Percentiles rank a stretch among this genome's conserved stretches.
phyloP scores from a whole-genome alignment of 2,113 vertebrate species.

The Coryphaenoides rupestris region DNA sequence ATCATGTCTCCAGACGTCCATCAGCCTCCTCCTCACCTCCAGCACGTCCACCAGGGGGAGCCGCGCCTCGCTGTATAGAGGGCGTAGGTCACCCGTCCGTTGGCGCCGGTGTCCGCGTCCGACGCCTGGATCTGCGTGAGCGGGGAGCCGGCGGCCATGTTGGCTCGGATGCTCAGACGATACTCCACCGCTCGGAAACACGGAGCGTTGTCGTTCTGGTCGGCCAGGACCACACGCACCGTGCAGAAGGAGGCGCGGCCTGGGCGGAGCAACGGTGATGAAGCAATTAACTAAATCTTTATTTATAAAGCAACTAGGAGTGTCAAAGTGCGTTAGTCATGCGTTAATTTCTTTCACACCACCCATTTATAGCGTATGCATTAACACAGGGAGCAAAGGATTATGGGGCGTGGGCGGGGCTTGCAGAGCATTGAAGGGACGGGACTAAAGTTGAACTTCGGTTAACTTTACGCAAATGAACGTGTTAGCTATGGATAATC shows the following conservation, averaged over 20 bases:
- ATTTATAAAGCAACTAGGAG: no score
- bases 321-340: no score
- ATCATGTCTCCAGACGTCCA: no score
- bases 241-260: slow-evolving; percentile 87
- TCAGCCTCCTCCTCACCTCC: slow-evolving; percentile 71
- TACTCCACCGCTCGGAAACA: slow-evolving; percentile 87
- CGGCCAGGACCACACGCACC: slow-evolving; percentile 86
- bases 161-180: slow-evolving; percentile 89
- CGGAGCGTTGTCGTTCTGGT: slow-evolving; percentile 95
- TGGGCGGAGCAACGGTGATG: slow-evolving; percentile 16
- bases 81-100: slow-evolving; percentile 89
- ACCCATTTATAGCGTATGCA: no score
- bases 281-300: no score
- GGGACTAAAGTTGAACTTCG: no score
- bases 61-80: slow-evolving; percentile 91
- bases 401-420: no score
- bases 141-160: slow-evolving; percentile 89
- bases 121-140: slow-evolving; percentile 92
- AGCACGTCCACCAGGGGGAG: slow-evolving; percentile 87
- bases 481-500: no score
- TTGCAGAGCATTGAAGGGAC: no score
- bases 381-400: no score
- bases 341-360: no score
- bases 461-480: no score
- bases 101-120: slow-evolving; percentile 86